Evolutionary conservation across 2,888 invertebrate species (phyloP).

Genomic region (Alviniconcha strummeri): DNA sequence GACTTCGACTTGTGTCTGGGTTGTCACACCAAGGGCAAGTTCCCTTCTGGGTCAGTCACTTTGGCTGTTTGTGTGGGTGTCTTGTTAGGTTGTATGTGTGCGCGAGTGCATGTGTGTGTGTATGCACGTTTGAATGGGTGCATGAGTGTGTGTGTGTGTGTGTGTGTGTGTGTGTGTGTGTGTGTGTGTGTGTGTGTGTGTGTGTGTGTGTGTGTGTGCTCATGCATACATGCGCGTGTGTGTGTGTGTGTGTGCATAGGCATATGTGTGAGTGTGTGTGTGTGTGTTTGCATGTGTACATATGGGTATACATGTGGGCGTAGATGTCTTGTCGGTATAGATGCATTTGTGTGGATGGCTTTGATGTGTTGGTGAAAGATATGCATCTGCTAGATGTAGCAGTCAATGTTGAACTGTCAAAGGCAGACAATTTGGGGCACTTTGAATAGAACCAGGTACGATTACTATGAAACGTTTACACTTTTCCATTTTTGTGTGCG

Average conservation of each 20-base stretch:
- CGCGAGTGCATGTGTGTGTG: neutral
- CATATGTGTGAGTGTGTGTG: neutral
- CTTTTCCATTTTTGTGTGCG: too few relatives aligned
- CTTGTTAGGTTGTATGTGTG: neutral
- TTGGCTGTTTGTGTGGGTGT: neutral
- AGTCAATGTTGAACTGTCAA: too few relatives aligned
- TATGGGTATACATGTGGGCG: too few relatives aligned
- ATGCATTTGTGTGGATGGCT: too few relatives aligned
- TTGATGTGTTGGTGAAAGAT: too few relatives aligned
- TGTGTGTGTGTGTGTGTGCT: neutral
- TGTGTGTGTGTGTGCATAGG: neutral
- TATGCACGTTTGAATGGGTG: neutral
- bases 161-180: constrained; percentile 6
- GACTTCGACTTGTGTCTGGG: constrained; percentile 72
- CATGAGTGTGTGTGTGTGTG: neutral
- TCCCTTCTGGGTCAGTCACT: constrained; percentile 63
- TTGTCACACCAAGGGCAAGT: constrained; percentile 63
- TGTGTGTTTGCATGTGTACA: too few relatives aligned
- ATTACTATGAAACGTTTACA: too few relatives aligned
- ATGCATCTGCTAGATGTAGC: too few relatives aligned
- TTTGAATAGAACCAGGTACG: too few relatives aligned
- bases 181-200: neutral
- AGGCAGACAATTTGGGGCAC: too few relatives aligned
- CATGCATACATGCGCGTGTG: neutral
- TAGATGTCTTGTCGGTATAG: too few relatives aligned